These are phyloP conservation scores for Pseudococcus longispinus DNA, from an alignment of 2,888 invertebrate species.

Conservation along the genomic window DNA sequence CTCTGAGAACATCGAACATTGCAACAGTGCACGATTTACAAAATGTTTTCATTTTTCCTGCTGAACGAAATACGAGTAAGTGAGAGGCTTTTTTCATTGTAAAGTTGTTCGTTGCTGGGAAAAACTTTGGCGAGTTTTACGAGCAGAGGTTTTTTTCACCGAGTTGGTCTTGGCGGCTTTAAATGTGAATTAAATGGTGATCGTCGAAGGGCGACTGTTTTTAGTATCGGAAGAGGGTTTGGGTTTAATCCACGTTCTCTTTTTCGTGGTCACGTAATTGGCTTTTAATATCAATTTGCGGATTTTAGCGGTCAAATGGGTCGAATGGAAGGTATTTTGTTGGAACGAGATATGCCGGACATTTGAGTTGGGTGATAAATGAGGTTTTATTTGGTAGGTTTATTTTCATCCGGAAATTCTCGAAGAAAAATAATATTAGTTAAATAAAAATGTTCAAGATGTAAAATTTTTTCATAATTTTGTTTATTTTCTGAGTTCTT, in stretches of 20 bases:
- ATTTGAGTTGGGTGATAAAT: background rate
- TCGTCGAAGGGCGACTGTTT: background rate
- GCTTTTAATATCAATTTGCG: slow-evolving; percentile 32
- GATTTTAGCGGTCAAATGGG: slow-evolving; percentile 1
- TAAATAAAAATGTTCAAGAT: too few relatives aligned
- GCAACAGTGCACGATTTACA: background rate
- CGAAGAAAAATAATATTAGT: too few relatives aligned
- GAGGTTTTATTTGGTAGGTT: background rate
- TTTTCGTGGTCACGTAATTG: slow-evolving; percentile 12
- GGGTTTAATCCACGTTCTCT: background rate
- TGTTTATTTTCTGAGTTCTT: too few relatives aligned
- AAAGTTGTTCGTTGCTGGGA: background rate
- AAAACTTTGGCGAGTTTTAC: background rate
- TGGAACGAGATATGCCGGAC: background rate
- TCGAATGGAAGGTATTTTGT: background rate
- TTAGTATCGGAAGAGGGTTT: background rate
- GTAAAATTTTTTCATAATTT: too few relatives aligned
- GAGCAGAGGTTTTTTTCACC: background rate
- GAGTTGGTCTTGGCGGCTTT: background rate
- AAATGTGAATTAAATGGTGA: slow-evolving; percentile 20
- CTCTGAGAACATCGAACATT: background rate
- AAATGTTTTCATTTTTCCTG: background rate
- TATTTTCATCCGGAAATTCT: background rate
- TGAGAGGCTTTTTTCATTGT: background rate
- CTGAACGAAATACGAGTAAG: background rate